Percentiles rank a stretch among this genome's conserved stretches.
Evolutionary conservation across 2,888 invertebrate genomes (phyloP).

Genomic region (Pollenia labialis): DNA sequence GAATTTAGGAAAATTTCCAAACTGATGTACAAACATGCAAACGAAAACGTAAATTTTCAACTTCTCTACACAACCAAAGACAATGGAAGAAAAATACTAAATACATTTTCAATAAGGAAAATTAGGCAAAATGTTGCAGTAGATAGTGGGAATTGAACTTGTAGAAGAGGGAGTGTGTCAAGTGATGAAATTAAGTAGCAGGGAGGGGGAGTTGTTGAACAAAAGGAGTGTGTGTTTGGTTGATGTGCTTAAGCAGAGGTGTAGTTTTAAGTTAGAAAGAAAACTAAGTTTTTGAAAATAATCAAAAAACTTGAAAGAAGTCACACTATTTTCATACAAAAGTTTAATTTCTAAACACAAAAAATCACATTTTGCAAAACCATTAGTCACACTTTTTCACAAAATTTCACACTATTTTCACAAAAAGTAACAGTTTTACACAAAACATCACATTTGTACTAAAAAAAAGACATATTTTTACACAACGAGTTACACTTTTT

Average conservation of each 20-base stretch:
- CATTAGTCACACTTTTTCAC: too few relatives aligned
- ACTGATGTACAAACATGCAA: conserved; percentile 77
- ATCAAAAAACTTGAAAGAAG: too few relatives aligned
- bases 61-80: conserved; percentile 54
- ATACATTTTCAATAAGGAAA: conserved; percentile 71
- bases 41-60: conserved; percentile 78
- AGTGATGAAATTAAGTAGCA: not conserved
- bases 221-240: not conserved
- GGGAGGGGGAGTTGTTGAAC: not conserved
- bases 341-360: too few relatives aligned
- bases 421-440: too few relatives aligned
- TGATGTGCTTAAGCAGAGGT: not conserved
- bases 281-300: too few relatives aligned
- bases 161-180: not conserved
- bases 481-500: too few relatives aligned
- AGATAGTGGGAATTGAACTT: not conserved
- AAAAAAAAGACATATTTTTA: too few relatives aligned
- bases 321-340: too few relatives aligned
- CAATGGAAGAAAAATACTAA: conserved; percentile 51
- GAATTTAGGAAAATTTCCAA: conserved; percentile 82
- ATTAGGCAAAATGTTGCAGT: conserved; percentile 44
- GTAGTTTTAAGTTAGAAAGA: not conserved
- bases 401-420: too few relatives aligned
- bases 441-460: too few relatives aligned
- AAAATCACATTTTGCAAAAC: too few relatives aligned